Evolutionary conservation across 2,113 vertebrate species (phyloP), one percentile per base, ranked within the genome.

Genomic region (Odobenus rosmarus): DNA sequence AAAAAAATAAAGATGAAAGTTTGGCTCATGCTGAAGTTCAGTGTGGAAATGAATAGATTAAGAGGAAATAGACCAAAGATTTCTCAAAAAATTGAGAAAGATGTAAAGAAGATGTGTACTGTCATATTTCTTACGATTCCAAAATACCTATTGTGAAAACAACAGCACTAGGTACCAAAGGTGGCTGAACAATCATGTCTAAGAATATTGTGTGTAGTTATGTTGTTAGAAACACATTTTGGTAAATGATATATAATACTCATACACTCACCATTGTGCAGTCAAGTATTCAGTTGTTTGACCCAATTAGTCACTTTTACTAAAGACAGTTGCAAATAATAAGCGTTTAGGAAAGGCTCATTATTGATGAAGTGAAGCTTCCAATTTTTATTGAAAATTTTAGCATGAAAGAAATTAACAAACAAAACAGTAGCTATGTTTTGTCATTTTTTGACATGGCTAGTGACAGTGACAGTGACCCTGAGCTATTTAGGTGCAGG

Each of bases 371-470:
- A 79, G 39, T 83, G 14, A 24, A 83, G 23, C n/a, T 8, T 92
- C 79, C 93, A 62, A 21, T 67, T 92, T 71, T 85, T 67, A 61
- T 24, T 91, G 46, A n/a, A 57, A 87, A 96, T 49, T 88, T 51
- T 46, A 76, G 3, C 19, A 33, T 88, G 59, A 83, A 91, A 69
- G 9, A 82, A 94, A 49, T 93, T 64, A 93, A 69, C 6, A 85
- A 55, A 26, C 39, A 84, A 71, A 79, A n/a, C 4, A 42, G 3
- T 77, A 42, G 42, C 69, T 33, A 33, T 74, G 42, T 80, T 90
- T 85, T 64, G 4, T 36, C 15, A 46, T 67, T 88, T 93, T 90
- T 24, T 57, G 39, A 46, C 42, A 53, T 8, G 28, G 24, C 2
- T 42, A 51, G 18, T 2, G 46, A 59, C 4, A 57, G 24, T 84